Evolutionary conservation across 2,113 vertebrate species (phyloP).

Genomic region (Capreolus pygargus): DNA sequence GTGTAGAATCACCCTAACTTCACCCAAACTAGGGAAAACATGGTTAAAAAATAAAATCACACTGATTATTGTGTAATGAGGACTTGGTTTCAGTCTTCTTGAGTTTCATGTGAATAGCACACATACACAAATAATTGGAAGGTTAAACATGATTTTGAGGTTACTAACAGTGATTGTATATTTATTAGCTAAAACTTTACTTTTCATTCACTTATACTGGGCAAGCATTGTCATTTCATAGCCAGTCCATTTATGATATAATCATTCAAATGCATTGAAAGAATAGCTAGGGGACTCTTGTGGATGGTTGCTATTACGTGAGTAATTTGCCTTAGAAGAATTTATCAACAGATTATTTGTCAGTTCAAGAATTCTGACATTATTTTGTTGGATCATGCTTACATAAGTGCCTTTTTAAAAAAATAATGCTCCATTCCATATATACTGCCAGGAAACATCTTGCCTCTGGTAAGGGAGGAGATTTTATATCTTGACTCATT

Average conservation of each 20-base stretch:
- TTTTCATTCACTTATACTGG: not conserved
- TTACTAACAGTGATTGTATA: not conserved
- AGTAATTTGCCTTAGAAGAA: not conserved
- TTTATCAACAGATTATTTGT: not conserved
- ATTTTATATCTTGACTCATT: not conserved
- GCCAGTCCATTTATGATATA: not conserved
- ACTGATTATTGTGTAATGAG: not conserved
- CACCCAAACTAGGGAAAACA: not conserved
- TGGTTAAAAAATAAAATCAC: not conserved
- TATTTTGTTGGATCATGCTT: not conserved
- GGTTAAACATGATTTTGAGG: not conserved
- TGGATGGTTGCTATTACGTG: not conserved
- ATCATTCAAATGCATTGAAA: not conserved
- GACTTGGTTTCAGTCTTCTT: not conserved
- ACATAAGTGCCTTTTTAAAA: not conserved
- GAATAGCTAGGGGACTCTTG: not conserved
- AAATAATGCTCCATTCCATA: not conserved
- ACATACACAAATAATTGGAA: not conserved
- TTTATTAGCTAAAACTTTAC: slow-evolving; percentile 1
- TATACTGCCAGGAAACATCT: not conserved
- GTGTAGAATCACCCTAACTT: not conserved
- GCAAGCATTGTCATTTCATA: not conserved
- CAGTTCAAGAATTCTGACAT: not conserved
- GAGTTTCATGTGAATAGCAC: not conserved
- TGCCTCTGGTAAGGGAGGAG: not conserved